These are phyloP conservation scores for Diglossa cyanea DNA, from an alignment of 2,797 vertebrate species.

Conservation along the genomic window DNA sequence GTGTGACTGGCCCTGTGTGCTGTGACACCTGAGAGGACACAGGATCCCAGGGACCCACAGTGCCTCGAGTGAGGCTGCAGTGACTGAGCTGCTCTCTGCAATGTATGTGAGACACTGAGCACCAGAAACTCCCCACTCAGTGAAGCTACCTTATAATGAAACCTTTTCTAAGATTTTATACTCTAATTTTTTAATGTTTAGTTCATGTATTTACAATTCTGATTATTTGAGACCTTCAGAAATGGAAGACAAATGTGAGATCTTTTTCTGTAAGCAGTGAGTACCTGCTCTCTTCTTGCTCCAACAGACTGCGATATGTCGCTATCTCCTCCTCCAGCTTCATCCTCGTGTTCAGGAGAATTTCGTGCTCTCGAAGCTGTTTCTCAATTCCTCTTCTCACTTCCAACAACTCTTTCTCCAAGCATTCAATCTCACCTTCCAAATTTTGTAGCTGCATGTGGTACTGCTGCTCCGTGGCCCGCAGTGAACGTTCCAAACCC, in stretches of 20 bases:
- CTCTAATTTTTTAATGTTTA: not conserved
- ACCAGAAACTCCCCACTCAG: not conserved
- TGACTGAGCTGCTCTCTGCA: not conserved
- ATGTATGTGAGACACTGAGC: not conserved
- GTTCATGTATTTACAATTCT: not conserved
- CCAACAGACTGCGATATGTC: slow-evolving; percentile 89
- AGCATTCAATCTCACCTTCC: slow-evolving; percentile 81
- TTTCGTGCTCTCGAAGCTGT: slow-evolving; percentile 88
- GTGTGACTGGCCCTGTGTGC: rapidly evolving
- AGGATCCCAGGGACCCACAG: not conserved
- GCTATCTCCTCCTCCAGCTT: slow-evolving; percentile 91
- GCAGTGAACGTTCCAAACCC: slow-evolving; percentile 87
- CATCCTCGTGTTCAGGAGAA: slow-evolving; percentile 94
- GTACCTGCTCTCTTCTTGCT: slow-evolving; percentile 92
- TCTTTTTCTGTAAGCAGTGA: not conserved
- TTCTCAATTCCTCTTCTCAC: slow-evolving; percentile 84
- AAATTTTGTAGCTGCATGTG: slow-evolving; percentile 86
- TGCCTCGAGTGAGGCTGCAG: not conserved
- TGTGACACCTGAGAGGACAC: not conserved
- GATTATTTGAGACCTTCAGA: not conserved
- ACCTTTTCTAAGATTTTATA: not conserved
- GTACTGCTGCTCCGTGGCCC: slow-evolving; percentile 85
- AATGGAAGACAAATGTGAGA: not conserved
- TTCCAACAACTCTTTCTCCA: slow-evolving; percentile 88
- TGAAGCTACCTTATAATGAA: not conserved